These are phyloP conservation scores for Calliscelio sp. DNA, from an alignment of 2,888 invertebrate genomes.

Conservation along the genomic window DNA sequence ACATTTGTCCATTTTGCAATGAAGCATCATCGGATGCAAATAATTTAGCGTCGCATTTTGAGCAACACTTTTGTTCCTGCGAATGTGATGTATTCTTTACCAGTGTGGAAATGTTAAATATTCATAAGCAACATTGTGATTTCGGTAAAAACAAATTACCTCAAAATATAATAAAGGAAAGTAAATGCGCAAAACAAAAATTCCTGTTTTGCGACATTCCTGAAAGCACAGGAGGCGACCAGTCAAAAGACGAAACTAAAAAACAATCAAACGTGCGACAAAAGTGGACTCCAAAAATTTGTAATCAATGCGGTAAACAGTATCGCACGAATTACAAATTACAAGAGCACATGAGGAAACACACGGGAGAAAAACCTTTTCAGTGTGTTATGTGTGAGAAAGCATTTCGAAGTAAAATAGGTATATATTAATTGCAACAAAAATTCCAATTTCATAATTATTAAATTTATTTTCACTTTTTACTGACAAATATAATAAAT, in stretches of 20 bases:
- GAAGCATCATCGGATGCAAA: constrained; percentile 82
- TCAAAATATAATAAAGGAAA: constrained; percentile 59
- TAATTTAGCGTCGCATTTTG: constrained; percentile 81
- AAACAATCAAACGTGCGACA: constrained; percentile 81
- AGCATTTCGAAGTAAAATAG: constrained; percentile 88
- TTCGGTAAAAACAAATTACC: constrained; percentile 72
- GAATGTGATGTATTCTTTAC: constrained; percentile 86
- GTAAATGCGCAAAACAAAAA: constrained; percentile 38
- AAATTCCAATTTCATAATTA: too few relatives aligned
- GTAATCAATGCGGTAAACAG: constrained; percentile 87
- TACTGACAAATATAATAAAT: too few relatives aligned
- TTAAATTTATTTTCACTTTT: too few relatives aligned
- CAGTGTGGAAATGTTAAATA: constrained; percentile 85
- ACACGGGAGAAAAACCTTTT: constrained; percentile 88
- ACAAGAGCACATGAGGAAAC: constrained; percentile 88
- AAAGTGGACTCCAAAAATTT: constrained; percentile 86
- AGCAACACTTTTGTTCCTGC: constrained; percentile 84
- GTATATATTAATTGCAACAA: constrained; percentile 38
- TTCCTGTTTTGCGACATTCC: constrained; percentile 31
- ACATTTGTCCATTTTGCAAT: constrained; percentile 84
- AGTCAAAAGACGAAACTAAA: constrained; percentile 76
- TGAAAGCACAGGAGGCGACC: constrained; percentile 72
- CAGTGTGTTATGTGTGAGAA: constrained; percentile 88
- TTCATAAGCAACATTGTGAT: constrained; percentile 82
- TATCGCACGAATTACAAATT: constrained; percentile 88